A percentile compares a stretch with the other conserved stretches of the same genome.
Evolutionary conservation across 2,888 invertebrate species (phyloP).

Genomic region (Ommatoiulus sabulosus): DNA sequence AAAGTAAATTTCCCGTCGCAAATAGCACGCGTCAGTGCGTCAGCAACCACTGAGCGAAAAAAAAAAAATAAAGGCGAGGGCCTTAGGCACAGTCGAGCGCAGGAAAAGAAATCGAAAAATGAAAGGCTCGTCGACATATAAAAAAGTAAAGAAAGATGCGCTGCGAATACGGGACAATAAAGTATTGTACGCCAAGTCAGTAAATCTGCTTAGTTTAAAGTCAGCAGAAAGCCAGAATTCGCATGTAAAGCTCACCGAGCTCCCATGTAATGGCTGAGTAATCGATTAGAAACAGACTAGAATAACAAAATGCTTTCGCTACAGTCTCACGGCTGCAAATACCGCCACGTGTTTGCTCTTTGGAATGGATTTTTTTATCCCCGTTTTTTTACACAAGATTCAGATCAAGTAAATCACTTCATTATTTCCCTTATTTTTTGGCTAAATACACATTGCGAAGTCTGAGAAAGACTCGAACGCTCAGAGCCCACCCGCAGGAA

Average conservation of each 20-base stretch:
- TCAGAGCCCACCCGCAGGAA: neutral
- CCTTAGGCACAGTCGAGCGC: neutral
- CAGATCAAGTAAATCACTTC: slow-evolving; percentile 43
- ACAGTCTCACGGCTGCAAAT: neutral
- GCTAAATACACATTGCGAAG: neutral
- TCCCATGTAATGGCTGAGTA: slow-evolving; percentile 48
- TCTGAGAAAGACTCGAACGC: neutral
- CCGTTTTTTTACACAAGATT: neutral
- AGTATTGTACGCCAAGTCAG: slow-evolving; percentile 48
- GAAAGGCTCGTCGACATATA: neutral
- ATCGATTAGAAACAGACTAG: slow-evolving; percentile 46
- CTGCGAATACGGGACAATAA: slow-evolving; percentile 33
- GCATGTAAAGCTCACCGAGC: slow-evolving; percentile 45
- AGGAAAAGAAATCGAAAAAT: slow-evolving; percentile 20
- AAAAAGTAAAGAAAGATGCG: slow-evolving; percentile 36
- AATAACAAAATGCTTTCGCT: slow-evolving; percentile 48
- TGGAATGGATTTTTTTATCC: slow-evolving; percentile 22
- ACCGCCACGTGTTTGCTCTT: slow-evolving; percentile 8
- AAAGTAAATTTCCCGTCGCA: slow-evolving; percentile 43
- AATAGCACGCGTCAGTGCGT: neutral
- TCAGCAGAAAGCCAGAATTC: slow-evolving; percentile 49
- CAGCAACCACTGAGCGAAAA: neutral
- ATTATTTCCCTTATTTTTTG: slow-evolving; percentile 16
- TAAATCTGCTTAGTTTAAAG: slow-evolving; percentile 51
- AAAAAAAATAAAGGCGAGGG: neutral